Evolutionary conservation across 1,140 invertebrate species (phyloP), one percentile per base, ranked within the genome.

Genomic region (Zaprionus lachaisei): DNA sequence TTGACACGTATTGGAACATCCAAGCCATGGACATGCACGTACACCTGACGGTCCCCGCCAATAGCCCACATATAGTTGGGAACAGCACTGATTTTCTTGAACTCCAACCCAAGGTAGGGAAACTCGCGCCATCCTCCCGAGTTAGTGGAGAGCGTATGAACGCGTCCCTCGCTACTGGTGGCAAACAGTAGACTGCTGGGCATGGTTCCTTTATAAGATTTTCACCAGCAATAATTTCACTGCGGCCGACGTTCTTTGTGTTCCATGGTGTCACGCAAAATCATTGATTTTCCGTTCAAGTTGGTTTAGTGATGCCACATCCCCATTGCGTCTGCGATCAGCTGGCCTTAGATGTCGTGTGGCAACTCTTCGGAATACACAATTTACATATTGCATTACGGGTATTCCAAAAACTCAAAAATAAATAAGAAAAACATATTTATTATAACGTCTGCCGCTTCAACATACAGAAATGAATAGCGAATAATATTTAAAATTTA

Each of bases 11-110:
- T 98, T 1, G 98, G 97, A 87, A 98, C 96, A 93, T 98, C 97
- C 44, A 97, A 93, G 3, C 96, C 96, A 91, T 97, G 96, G 20
- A 98, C 97, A 93, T 97, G 97, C 3, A 98, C 95, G 93, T 98
- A 98, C 49, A 98, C 96, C 93, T 98, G 97, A 75, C 98, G 95
- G 93, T 98, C 97, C 2, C 97, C 96, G 54, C 98, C 97, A 54
- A 99, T 96, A 2, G 97, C 97, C 98, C 98, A 99, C 82, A 98
- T 94, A 89, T 96, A 97, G 93, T 97, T 95, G 17, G 96, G 95
- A 15, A 97, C 95, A 5, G 97, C 96, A 24, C 97, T 96, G 41
- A 98, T 93, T 84, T 97, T 96, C 93, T 98, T 97, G 83, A 98
- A 97, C 83, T 98, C 97, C 69, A 98, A 94, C 4, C 97, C 97